Conservation (phyloP, 1,140 invertebrate genomes). For the Eueides isabella region DNA sequence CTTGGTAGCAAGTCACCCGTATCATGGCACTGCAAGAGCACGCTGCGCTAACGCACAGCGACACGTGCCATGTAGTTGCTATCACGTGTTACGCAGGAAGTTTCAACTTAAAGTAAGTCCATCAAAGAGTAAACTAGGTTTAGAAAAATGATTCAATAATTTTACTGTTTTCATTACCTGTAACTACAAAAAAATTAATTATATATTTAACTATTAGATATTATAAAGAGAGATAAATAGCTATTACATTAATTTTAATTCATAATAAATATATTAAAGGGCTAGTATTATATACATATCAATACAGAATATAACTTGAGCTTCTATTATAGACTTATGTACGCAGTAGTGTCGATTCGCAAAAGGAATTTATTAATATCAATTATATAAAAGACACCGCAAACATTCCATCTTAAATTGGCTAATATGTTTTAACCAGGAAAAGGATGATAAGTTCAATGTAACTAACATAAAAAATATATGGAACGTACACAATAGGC, state of each 20-base stretch:
- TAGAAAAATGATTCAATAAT: not conserved
- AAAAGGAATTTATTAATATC: conserved; percentile 9
- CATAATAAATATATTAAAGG: no score
- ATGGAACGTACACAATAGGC: not conserved
- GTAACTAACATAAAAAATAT: not conserved
- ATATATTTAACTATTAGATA: no score
- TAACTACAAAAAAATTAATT: no score
- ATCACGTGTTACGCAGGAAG: conserved; percentile 31
- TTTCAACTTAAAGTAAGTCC: conserved; percentile 1
- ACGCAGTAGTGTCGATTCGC: not conserved
- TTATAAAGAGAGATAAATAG: no score
- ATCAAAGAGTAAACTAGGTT: conserved; percentile 5
- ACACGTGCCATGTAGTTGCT: conserved; percentile 19
- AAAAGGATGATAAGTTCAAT: not conserved
- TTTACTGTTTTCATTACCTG: no score
- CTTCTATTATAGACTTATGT: not conserved
- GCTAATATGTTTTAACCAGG: not conserved
- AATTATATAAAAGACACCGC: conserved; percentile 12
- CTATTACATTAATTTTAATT: no score
- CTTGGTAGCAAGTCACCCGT: conserved; percentile 11
- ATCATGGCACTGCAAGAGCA: conserved; percentile 24
- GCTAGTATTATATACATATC: not conserved
- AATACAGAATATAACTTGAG: not conserved
- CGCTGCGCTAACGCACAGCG: conserved; percentile 24
- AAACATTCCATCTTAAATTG: conserved; percentile 5